Evolutionary conservation across 2,888 invertebrate genomes (phyloP), one percentile per base, ranked within the genome.

Genomic region (Drosophila greeni): DNA sequence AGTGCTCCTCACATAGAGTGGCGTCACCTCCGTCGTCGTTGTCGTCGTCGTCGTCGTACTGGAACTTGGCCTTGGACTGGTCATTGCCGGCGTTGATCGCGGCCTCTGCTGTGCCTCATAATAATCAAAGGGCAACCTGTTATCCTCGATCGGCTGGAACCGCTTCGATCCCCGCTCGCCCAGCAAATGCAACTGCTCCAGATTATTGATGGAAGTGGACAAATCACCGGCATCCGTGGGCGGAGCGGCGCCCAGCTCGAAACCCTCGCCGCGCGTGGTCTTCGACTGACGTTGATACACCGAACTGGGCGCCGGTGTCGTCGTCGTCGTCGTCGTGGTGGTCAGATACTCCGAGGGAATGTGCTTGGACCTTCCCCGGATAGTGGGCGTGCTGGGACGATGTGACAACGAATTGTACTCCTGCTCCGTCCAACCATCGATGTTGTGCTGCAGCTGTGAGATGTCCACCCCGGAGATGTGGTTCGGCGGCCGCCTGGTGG

Each of bases 351-450:
- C 93, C 4, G 92, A 91, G 3, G 95, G 95, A 73, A 95, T 95
- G 86, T 93, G 92, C 86, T 95, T 95, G 2, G 94, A 92, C 3
- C 91, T 90, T 1, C 90, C 91, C 51, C 93, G 91, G 72, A 91
- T 91, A 56, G 91, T 91, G 49, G 89, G 91, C 0, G 90, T 91
- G 42, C 91, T 91, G 6, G 90, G 89, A 62, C 88, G 90, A 75
- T 91, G 90, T 2, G 90, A 89, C 16, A 89, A 75, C 70, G 90
- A 90, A 0, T 92, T 91, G 86, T 91, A 94, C 76, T 93, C 93
- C 88, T 94, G 93, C 76, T 93, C 93, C 0, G 95, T 95, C 95
- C 95, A 95, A 70, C 93, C 93, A 77, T 95, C 95, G 59, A 95
- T 95, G 74, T 94, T 95, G 75, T 94, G 94, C 85, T 95, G 95